Percentiles rank a stretch among this genome's conserved stretches.
Conservation (phyloP, 2,113 vertebrate species). For the Vireo altiloquus region DNA sequence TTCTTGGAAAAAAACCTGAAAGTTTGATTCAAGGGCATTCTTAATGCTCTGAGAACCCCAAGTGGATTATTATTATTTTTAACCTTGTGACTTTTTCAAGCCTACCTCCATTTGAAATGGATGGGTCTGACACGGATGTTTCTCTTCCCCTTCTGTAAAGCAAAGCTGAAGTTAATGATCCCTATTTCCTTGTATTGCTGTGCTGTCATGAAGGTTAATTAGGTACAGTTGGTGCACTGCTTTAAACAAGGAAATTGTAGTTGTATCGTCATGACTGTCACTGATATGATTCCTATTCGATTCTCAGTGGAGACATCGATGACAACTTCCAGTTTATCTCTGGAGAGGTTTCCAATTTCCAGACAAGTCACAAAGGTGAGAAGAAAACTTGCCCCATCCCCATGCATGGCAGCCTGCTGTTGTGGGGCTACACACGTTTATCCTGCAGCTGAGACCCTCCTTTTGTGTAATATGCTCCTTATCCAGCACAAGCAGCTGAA, state of each 20-base stretch:
- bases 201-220: slow-evolving; percentile 48
- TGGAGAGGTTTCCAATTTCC: not conserved
- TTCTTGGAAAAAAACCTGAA: not conserved
- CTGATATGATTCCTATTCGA: not conserved
- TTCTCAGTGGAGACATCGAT: not conserved
- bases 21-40: not conserved
- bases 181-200: slow-evolving; percentile 30
- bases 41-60: not conserved
- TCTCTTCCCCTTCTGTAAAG: slow-evolving; percentile 5
- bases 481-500: not conserved
- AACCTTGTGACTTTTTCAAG: slow-evolving; percentile 3
- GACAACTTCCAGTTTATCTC: slow-evolving; percentile 4
- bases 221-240: not conserved
- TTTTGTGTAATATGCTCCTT: rapidly evolving
- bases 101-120: not conserved
- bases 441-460: not conserved
- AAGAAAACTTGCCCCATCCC: not conserved
- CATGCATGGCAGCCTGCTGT: not conserved
- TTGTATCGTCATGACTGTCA: not conserved
- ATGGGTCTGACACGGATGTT: not conserved
- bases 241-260: not conserved
- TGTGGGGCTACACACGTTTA: not conserved
- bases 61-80: slow-evolving; percentile 30
- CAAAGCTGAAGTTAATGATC: slow-evolving; percentile 48
- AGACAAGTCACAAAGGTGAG: not conserved